Conservation (phyloP, 2,113 vertebrate species). For the Daubentonia madagascariensis region DNA sequence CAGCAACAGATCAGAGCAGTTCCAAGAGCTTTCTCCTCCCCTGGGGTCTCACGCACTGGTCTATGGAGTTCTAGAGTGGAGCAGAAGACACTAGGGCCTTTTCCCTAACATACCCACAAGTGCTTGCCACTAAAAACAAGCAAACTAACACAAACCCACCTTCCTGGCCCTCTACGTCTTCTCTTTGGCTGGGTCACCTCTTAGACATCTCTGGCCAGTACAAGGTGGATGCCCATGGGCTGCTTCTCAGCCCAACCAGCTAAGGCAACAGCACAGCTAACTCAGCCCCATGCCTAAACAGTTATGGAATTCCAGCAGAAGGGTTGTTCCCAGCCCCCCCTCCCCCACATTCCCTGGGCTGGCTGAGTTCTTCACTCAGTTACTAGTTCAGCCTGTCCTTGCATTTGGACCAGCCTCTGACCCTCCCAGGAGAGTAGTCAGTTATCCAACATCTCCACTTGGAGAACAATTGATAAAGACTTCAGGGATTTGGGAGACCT, state of each 20-base stretch:
- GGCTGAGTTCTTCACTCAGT: not conserved
- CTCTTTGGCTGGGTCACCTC: not conserved
- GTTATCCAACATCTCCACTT: not conserved
- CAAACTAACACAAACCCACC: not conserved
- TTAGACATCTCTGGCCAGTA: not conserved
- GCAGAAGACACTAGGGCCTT: not conserved
- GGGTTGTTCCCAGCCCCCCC: not conserved
- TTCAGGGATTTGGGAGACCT: slow-evolving; percentile 54
- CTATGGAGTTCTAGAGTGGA: not conserved
- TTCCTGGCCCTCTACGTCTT: not conserved
- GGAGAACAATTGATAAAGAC: slow-evolving; percentile 39
- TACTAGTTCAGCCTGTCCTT: not conserved
- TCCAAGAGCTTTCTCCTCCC: not conserved
- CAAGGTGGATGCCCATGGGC: not conserved
- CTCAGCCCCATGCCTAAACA: not conserved
- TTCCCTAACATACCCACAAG: not conserved
- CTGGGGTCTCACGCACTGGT: not conserved
- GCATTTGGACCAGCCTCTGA: not conserved
- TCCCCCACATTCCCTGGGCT: not conserved
- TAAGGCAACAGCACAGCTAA: no score
- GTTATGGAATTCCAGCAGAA: not conserved
- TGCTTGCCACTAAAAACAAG: not conserved
- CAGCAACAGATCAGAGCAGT: not conserved
- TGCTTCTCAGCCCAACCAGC: not conserved
- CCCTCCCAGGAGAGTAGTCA: not conserved